A percentile compares a stretch with the other conserved stretches of the same genome.
Conservation (phyloP, 2,888 invertebrate species). For the Terebella lapidaria region DNA sequence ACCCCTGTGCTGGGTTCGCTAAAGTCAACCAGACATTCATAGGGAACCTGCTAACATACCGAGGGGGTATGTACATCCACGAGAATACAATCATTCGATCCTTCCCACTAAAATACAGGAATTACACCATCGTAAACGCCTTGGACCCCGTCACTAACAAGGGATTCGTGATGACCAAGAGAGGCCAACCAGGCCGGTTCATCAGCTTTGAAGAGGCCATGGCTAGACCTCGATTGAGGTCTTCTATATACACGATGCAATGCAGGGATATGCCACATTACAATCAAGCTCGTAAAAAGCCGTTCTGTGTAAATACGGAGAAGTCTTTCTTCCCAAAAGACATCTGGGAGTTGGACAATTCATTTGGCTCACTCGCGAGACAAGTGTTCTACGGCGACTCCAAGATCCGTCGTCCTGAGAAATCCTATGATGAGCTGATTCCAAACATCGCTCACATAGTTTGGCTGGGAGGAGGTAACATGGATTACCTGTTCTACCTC, state of each 20-base stretch:
- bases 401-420: slow-evolving; percentile 21
- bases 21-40: slow-evolving; percentile 21
- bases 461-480: slow-evolving; percentile 38
- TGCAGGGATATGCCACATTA: slow-evolving; percentile 4
- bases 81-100: slow-evolving; percentile 25
- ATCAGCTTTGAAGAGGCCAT: background rate
- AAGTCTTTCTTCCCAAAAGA: slow-evolving; percentile 30
- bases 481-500: slow-evolving; percentile 44
- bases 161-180: slow-evolving; percentile 20
- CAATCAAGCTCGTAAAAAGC: background rate
- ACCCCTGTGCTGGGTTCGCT: slow-evolving; percentile 13
- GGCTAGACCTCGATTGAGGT: background rate
- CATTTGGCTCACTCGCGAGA: slow-evolving; percentile 28
- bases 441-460: slow-evolving; percentile 47
- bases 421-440: slow-evolving; percentile 26
- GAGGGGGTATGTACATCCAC: slow-evolving; percentile 38
- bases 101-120: slow-evolving; percentile 15
- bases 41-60: slow-evolving; percentile 19
- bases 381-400: slow-evolving; percentile 31
- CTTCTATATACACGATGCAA: background rate
- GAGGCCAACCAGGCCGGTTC: slow-evolving; percentile 6
- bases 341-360: slow-evolving; percentile 28
- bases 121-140: slow-evolving; percentile 16
- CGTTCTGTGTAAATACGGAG: slow-evolving; percentile 13
- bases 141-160: slow-evolving; percentile 3